Base-by-base conservation (phyloP, 1,140 invertebrate genomes). In the Trichonephila clavata region DNA sequence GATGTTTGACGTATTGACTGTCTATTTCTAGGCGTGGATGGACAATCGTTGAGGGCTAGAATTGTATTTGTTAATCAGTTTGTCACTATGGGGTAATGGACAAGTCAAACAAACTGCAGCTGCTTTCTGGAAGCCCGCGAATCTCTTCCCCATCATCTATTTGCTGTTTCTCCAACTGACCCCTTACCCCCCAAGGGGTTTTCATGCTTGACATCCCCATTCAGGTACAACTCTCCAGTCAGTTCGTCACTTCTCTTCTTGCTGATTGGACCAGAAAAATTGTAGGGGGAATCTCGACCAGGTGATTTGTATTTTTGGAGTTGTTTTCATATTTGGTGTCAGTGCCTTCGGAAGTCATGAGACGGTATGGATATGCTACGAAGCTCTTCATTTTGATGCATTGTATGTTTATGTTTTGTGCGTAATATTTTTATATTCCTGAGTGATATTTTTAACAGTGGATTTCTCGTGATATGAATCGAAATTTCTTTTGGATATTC, bases 71-170 rank as follows among this genome's bases (percentile, higher is more conserved):
- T 92, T 92, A 92, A 92, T 92, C 91, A 92, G 61, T 92, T 92
- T 92, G 91, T 92, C 91, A 92, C 91, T 83, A 92, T n/a, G 61
- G 83, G 63, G 71, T 92, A 92, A 92, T 86, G 43, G 80, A 18
- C 61, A 92, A 92, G 91, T 65, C 91, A 92, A 92, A 77, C 65
- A 86, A 60, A 43, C 2, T 39, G 60, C 90, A 92, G 91, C 91
- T 92, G 80, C 81, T 27, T 10, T 18, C 7, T 13, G 80, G 60
- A n/a, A n/a, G 21, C 27, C 18, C 16, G 1, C 61, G n/a, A 84
- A 20, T 57, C 14, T 57, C 14, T 18, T 43, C 27, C 13, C 61
- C 32, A 84, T 91, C 59, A 63, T 57, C 83, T 84, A 59, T 84
- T 84, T 57, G 43, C 83, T 39, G 18, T 59, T 84, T 84, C 83